A percentile compares a stretch with the other conserved stretches of the same genome.
These are phyloP conservation scores for Entosphenus tridentatus DNA, from an alignment of 2,113 vertebrate genomes.

Conservation along the genomic window DNA sequence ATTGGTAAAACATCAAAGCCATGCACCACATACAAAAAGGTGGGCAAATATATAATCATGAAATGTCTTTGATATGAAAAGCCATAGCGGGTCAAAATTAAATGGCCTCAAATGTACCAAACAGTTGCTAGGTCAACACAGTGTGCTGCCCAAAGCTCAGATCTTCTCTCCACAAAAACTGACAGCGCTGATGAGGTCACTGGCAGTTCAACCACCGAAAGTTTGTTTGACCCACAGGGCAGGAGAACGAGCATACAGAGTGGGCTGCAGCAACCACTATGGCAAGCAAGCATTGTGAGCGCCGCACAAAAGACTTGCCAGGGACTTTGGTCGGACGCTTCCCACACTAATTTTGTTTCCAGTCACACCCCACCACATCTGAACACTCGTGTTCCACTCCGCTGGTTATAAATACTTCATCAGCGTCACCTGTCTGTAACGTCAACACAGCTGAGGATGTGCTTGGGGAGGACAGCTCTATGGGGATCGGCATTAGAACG, in stretches of 20 bases:
- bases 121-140: too few relatives aligned
- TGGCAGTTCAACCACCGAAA: conserved; percentile 3
- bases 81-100: too few relatives aligned
- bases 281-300: neutral
- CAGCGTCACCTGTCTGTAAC: conserved; percentile 1
- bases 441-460: conserved; percentile 3
- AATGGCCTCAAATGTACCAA: too few relatives aligned
- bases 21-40: too few relatives aligned
- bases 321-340: neutral
- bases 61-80: too few relatives aligned
- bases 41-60: too few relatives aligned
- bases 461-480: neutral
- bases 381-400: neutral
- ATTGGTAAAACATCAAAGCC: too few relatives aligned
- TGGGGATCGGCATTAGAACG: too few relatives aligned
- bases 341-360: conserved; percentile 6
- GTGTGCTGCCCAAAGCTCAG: too few relatives aligned
- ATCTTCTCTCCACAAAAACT: too few relatives aligned
- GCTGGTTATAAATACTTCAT: conserved; percentile 4
- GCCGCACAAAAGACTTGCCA: neutral
- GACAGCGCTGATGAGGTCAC: neutral
- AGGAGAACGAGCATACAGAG: neutral
- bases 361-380: conserved; percentile 4
- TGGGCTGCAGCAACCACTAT: neutral
- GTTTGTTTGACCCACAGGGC: conserved; percentile 6